phyloP scores from a whole-genome alignment of 2,888 invertebrate species.

The Hipparchia semele region DNA sequence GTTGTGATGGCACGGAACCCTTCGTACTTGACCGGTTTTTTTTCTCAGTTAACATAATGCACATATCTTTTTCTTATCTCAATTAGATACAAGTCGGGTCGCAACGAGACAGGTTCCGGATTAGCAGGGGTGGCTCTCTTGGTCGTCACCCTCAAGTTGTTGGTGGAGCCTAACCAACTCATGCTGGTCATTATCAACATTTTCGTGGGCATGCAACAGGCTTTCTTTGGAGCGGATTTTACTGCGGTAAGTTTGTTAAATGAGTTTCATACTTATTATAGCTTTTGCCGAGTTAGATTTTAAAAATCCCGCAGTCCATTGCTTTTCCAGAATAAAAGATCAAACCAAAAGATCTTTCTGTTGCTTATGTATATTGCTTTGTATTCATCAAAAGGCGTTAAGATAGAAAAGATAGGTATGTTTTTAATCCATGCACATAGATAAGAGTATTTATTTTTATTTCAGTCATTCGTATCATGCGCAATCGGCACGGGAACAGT shows the following conservation, averaged over 20 bases:
- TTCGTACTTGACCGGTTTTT: too few relatives aligned
- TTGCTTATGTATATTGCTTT: not conserved
- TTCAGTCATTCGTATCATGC: constrained; percentile 83
- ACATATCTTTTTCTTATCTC: not conserved
- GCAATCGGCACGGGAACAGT: constrained; percentile 85
- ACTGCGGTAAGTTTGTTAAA: constrained; percentile 66
- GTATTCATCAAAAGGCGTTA: not conserved
- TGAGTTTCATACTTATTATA: constrained; percentile 5
- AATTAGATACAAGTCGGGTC: constrained; percentile 70
- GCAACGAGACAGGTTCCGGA: constrained; percentile 61
- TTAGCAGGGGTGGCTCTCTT: constrained; percentile 71
- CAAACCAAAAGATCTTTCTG: too few relatives aligned
- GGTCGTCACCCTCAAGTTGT: constrained; percentile 82
- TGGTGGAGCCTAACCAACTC: constrained; percentile 83
- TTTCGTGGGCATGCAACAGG: constrained; percentile 87
- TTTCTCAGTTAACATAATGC: too few relatives aligned
- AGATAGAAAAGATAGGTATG: not conserved
- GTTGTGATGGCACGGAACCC: too few relatives aligned
- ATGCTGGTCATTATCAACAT: constrained; percentile 86
- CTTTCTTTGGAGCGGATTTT: constrained; percentile 85
- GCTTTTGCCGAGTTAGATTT: too few relatives aligned
- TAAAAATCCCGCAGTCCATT: too few relatives aligned
- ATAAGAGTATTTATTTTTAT: constrained; percentile 13
- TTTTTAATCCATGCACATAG: not conserved
- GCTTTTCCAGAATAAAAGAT: too few relatives aligned